Conservation (phyloP, 2,797 vertebrate species). For the Malurus leucopterus region DNA sequence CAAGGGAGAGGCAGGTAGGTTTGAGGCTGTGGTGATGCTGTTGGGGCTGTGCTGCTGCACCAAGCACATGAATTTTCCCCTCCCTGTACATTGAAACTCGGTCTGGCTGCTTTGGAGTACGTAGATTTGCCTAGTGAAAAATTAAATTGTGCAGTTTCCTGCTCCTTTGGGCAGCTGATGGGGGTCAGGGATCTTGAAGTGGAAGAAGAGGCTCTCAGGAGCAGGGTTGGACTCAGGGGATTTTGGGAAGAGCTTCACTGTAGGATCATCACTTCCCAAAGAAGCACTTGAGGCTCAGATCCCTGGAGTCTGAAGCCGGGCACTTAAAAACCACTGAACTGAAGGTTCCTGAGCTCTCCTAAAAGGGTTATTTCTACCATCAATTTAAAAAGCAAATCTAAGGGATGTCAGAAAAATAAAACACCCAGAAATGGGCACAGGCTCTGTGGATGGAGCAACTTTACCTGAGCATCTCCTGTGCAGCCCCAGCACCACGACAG, state of each 20-base stretch:
- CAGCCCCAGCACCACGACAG: neutral
- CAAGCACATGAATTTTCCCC: fast-evolving
- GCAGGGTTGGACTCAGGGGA: neutral
- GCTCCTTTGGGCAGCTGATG: neutral
- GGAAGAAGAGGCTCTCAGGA: neutral
- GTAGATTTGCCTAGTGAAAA: neutral
- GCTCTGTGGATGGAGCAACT: neutral
- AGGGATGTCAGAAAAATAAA: neutral
- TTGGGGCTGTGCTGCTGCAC: neutral
- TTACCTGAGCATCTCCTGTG: neutral
- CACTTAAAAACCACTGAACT: neutral
- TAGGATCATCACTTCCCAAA: neutral
- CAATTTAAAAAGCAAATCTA: neutral
- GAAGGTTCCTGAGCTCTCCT: neutral
- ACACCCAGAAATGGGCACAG: neutral
- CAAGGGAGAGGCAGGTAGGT: neutral
- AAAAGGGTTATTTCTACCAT: neutral
- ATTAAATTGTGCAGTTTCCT: neutral
- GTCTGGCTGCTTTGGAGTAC: neutral
- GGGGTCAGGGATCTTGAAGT: neutral
- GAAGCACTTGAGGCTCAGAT: neutral
- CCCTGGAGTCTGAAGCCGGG: neutral
- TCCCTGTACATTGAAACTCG: fast-evolving
- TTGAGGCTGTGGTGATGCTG: neutral
- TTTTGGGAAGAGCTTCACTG: neutral